Evolutionary conservation across 2,888 invertebrate genomes (phyloP).

Genomic region (Desoria tigrina): DNA sequence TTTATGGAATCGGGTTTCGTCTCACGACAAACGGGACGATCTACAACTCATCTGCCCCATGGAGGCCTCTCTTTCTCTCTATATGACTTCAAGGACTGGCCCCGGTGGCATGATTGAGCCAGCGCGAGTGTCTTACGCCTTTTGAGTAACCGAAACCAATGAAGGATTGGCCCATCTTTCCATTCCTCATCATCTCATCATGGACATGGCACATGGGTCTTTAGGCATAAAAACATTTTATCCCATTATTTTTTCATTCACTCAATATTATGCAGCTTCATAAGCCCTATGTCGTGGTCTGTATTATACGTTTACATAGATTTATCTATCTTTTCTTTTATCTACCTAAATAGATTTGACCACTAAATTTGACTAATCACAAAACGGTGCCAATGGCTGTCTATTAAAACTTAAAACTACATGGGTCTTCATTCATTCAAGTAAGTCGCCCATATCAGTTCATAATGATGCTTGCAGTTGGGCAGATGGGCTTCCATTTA

Average conservation of each 20-base stretch:
- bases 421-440: too few species aligned
- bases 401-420: too few species aligned
- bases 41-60: constrained; percentile 3
- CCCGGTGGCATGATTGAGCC: constrained; percentile 37
- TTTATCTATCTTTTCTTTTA: too few species aligned
- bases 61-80: constrained; percentile 26
- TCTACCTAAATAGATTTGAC: too few species aligned
- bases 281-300: too few species aligned
- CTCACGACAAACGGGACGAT: neutral
- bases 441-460: too few species aligned
- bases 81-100: constrained; percentile 41
- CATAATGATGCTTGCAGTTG: too few species aligned
- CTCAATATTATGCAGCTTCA: neutral
- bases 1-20: neutral
- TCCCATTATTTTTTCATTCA: constrained; percentile 33
- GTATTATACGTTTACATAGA: too few species aligned
- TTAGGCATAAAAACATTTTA: constrained; percentile 53
- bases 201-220: constrained; percentile 46
- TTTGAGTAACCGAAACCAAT: constrained; percentile 47
- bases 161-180: constrained; percentile 52
- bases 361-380: too few species aligned
- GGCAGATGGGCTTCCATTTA: too few species aligned
- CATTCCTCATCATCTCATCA: constrained; percentile 46
- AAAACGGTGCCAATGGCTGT: too few species aligned
- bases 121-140: constrained; percentile 44